Conservation (phyloP, 1,140 invertebrate genomes). For the Frieseomelitta varia region DNA sequence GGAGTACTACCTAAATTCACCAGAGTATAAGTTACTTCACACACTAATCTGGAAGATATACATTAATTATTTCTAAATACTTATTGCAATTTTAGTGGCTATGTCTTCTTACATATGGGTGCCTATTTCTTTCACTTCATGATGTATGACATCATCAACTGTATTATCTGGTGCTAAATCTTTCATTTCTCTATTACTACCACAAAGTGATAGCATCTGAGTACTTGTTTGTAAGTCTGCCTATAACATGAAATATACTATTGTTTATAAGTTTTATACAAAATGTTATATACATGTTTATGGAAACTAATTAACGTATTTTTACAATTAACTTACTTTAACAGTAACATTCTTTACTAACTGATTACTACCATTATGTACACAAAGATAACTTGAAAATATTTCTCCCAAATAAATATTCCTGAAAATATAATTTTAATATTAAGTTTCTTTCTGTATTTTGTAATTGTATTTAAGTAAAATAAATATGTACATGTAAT, state of each 20-base stretch:
- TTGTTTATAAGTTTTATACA: neutral
- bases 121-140: constrained; percentile 99
- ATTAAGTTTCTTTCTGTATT: constrained; percentile 8
- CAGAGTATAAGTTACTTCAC: constrained; percentile 94
- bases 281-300: neutral
- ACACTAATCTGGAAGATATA: constrained; percentile 90
- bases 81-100: constrained; percentile 24
- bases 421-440: constrained; percentile 79
- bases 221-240: constrained; percentile 96
- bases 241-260: constrained; percentile 75
- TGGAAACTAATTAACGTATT: constrained; percentile 39
- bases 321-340: constrained; percentile 83
- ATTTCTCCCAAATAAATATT: constrained; percentile 96
- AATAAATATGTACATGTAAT: neutral
- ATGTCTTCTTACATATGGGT: constrained; percentile 92
- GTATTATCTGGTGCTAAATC: constrained; percentile 92
- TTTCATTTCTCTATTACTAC: constrained; percentile 85
- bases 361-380: constrained; percentile 96
- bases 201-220: constrained; percentile 90
- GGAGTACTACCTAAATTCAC: constrained; percentile 86
- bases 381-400: constrained; percentile 98
- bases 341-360: constrained; percentile 91
- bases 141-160: constrained; percentile 96
- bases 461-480: too few species aligned
- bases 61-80: neutral